Conservation (phyloP, 2,113 vertebrate genomes). For the Apistogramma diplotaenia region DNA sequence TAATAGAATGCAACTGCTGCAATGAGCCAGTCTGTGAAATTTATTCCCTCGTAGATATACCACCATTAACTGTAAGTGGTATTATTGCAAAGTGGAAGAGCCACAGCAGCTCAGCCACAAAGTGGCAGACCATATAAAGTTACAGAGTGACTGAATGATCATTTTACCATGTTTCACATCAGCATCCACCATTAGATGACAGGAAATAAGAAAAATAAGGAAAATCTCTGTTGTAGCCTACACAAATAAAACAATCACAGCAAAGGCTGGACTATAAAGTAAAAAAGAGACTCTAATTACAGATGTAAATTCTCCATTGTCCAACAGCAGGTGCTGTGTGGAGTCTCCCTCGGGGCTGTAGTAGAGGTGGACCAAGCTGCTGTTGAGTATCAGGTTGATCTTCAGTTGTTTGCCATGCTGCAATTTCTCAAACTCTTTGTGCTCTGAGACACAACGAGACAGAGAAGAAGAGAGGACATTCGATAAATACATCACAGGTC, state of each 20-base stretch:
- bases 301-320: constrained; percentile 65
- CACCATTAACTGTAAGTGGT: too few species aligned
- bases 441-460: constrained; percentile 56
- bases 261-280: neutral
- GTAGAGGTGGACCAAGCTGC: constrained; percentile 61
- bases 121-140: too few species aligned
- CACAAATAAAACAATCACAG: neutral
- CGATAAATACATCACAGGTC: constrained; percentile 8
- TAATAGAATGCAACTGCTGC: too few species aligned
- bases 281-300: constrained; percentile 27
- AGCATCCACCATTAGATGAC: neutral
- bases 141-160: too few species aligned
- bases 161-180: neutral
- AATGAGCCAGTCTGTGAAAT: too few species aligned
- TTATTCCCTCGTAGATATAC: too few species aligned
- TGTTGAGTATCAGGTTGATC: constrained; percentile 75
- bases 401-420: constrained; percentile 60
- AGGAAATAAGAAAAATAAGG: neutral
- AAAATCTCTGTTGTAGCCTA: neutral
- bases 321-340: constrained; percentile 54
- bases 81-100: too few species aligned
- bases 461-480: neutral
- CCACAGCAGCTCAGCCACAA: too few species aligned
- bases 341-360: constrained; percentile 47
- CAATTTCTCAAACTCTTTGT: constrained; percentile 53